Base-by-base conservation (phyloP, 2,113 vertebrate species). In the Embiotoca jacksoni region DNA sequence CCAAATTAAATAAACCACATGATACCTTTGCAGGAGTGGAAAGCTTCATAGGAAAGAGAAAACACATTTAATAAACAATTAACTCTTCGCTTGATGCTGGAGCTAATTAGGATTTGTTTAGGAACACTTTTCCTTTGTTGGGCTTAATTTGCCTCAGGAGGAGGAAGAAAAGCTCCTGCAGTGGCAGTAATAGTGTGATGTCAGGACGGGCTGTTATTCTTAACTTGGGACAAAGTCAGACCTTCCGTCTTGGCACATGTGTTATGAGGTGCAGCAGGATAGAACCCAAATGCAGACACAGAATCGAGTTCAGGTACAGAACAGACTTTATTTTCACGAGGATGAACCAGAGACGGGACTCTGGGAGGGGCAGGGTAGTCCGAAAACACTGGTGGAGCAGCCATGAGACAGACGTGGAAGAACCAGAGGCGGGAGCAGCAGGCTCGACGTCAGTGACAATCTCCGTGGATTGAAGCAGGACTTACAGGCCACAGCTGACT, bases 1-100 rank as follows among this genome's bases (percentile, higher is more conserved):
- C 31, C 9, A 78, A 75, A 90, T 85, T 36, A 73, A 75, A 75
- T 81, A 41, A 78, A 83, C n/a, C 37, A 5, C 50, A 58, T 72
- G 47, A 57, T 63, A 14, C 23, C 36, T 88, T 36, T 37, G 62
- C 16, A 23, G 49, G 8, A 1, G 3, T 37, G 37, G 16, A 53
- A 44, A 74, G 4, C 35, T 60, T 32, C 23, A 75, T 5, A 47
- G 61, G 52, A 75, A 67, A n/a, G 30, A 47, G 39, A n/a, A 36
- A 15, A 65, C 83, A 75, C 67, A 63, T 71, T 55, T 50, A 67
- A 79, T 55, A 47, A 74, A 33, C 56, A 73, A 69, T 82, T 83
- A 83, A 83, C 46, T 61, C 56, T 68, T 67, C 64, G 15, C 49
- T 67, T 78, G 36, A 15, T 64, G 33, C 54, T 49, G 33, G n/a